phyloP scores from a whole-genome alignment of 2,797 vertebrate species.

The Coregonus ussuriensis region DNA sequence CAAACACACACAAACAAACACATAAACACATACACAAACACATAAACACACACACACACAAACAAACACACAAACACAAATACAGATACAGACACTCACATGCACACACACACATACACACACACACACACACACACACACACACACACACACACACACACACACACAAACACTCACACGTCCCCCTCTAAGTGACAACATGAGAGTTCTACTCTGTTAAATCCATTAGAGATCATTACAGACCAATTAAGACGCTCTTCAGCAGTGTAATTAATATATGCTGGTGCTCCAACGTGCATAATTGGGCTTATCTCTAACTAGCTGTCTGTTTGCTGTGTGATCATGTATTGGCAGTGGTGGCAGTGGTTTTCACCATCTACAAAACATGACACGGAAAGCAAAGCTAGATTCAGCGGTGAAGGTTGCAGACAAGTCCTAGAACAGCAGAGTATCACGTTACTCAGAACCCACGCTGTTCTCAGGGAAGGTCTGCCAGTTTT shows the following conservation, averaged over 20 bases:
- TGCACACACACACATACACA: not conserved
- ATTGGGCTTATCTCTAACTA: not conserved
- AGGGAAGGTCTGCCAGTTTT: no score
- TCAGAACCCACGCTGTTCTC: no score
- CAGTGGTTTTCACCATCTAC: not conserved
- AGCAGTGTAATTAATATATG: conserved; percentile 38
- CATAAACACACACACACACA: no score
- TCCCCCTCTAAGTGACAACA: conserved; percentile 37
- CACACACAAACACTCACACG: not conserved
- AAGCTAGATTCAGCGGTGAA: not conserved
- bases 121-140: no score
- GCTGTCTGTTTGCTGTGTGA: not conserved
- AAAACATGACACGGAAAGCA: not conserved
- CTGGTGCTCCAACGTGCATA: conserved; percentile 21
- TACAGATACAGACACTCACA: no score
- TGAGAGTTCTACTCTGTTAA: conserved; percentile 26
- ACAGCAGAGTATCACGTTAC: no score
- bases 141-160: not conserved
- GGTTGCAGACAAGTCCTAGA: no score
- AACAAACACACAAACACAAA: no score
- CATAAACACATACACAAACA: no score
- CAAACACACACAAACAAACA: no score
- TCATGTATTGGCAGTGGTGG: not conserved
- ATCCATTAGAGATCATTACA: conserved; percentile 47
- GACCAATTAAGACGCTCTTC: conserved; percentile 45